Evolutionary conservation across 2,113 vertebrate genomes (phyloP).

Genomic region (Origma solitaria): DNA sequence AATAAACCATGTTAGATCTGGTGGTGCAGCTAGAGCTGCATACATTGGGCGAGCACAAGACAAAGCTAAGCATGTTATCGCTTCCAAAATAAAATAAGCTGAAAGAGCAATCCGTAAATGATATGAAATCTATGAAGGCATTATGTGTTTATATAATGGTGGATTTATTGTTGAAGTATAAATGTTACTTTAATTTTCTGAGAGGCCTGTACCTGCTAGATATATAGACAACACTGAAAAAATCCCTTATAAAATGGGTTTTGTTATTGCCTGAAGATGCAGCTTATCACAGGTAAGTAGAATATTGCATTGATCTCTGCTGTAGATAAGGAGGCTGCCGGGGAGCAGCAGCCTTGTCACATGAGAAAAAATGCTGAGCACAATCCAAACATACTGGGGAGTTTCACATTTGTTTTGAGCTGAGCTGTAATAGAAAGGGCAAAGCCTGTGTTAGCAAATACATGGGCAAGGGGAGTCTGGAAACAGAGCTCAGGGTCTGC

Average conservation of each 20-base stretch:
- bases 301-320: constrained; percentile 6
- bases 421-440: background rate
- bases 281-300: background rate
- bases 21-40: background rate
- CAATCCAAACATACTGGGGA: background rate
- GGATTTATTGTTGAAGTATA: background rate
- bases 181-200: background rate
- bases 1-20: background rate
- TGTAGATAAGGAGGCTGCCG: background rate
- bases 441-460: background rate
- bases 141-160: background rate
- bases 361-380: background rate
- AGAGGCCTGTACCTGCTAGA: background rate
- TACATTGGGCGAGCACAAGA: background rate
- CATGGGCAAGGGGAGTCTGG: background rate
- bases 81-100: background rate
- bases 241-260: background rate
- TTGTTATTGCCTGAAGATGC: background rate
- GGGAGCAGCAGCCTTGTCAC: constrained; percentile 3
- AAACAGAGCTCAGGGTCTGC: background rate
- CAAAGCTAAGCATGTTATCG: background rate
- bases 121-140: background rate
- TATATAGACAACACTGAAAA: background rate
- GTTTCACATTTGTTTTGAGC: background rate
- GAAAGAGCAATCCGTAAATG: background rate